Conservation (phyloP, 2,888 invertebrate species). For the Lasiommata megera region DNA sequence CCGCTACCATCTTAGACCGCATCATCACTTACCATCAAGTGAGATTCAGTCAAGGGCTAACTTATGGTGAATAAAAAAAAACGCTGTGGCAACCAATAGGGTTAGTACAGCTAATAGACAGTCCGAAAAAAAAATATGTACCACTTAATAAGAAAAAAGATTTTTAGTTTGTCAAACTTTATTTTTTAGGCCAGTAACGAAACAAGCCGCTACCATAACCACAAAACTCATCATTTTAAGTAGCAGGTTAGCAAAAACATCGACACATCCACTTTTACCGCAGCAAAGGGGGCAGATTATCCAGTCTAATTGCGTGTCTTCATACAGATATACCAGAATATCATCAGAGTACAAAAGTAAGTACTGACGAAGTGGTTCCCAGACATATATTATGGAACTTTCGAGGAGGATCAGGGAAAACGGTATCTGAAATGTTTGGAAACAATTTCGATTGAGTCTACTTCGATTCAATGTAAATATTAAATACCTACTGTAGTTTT, state of each 20-base stretch:
- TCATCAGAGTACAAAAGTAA: conserved; percentile 5
- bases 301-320: conserved; percentile 2
- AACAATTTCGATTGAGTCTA: too few relatives aligned
- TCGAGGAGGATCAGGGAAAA: conserved; percentile 4
- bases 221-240: conserved; percentile 5
- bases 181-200: not conserved
- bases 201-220: not conserved
- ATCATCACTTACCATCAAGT: too few relatives aligned
- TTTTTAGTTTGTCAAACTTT: not conserved
- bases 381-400: conserved; percentile 4
- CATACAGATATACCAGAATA: not conserved
- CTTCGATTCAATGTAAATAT: too few relatives aligned
- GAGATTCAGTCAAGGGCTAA: too few relatives aligned
- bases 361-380: not conserved
- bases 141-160: too few relatives aligned
- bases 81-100: too few relatives aligned
- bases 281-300: conserved; percentile 1
- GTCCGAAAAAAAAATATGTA: too few relatives aligned
- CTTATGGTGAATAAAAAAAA: too few relatives aligned
- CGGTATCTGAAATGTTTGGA: conserved; percentile 12
- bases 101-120: too few relatives aligned
- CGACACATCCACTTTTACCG: conserved; percentile 7
- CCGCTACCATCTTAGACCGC: too few relatives aligned
- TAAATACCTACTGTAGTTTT: too few relatives aligned
- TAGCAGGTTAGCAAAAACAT: not conserved